phyloP scores from a whole-genome alignment of 2,888 invertebrate species.

The Leucophenga montana region DNA sequence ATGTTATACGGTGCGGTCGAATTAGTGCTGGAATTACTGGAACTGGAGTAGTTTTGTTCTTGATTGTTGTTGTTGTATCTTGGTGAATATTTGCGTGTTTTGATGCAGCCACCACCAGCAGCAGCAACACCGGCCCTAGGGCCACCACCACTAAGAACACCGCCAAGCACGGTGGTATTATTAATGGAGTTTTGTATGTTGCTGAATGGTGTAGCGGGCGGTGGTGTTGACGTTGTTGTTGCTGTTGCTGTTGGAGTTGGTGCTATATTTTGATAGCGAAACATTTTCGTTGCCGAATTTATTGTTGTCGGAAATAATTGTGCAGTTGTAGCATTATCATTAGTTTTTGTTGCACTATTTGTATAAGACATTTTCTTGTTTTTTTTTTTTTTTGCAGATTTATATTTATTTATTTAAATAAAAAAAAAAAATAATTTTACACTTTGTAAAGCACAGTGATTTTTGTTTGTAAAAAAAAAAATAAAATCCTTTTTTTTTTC shows the following conservation, averaged over 20 bases:
- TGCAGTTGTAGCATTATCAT: slow-evolving; percentile 42
- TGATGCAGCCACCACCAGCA: slow-evolving; percentile 76
- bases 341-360: slow-evolving; percentile 38
- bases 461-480: no score
- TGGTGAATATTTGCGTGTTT: slow-evolving; percentile 80
- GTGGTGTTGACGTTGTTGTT: slow-evolving; percentile 34
- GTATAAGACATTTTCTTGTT: not conserved
- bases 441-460: not conserved
- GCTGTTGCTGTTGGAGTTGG: slow-evolving; percentile 48
- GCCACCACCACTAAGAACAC: no score
- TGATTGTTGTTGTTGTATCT: slow-evolving; percentile 72
- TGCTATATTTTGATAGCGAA: slow-evolving; percentile 65
- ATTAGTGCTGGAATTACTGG: slow-evolving; percentile 11
- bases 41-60: not conserved
- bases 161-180: no score
- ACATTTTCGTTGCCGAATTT: slow-evolving; percentile 55
- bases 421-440: slow-evolving; percentile 29
- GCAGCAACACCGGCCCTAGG: no score
- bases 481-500: no score
- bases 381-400: no score
- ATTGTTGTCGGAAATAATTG: no score
- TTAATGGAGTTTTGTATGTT: no score
- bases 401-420: slow-evolving; percentile 12
- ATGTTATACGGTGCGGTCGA: slow-evolving; percentile 57
- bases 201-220: no score